Evolutionary conservation across 2,113 vertebrate genomes (phyloP).

Genomic region (Phainopepla nitens): DNA sequence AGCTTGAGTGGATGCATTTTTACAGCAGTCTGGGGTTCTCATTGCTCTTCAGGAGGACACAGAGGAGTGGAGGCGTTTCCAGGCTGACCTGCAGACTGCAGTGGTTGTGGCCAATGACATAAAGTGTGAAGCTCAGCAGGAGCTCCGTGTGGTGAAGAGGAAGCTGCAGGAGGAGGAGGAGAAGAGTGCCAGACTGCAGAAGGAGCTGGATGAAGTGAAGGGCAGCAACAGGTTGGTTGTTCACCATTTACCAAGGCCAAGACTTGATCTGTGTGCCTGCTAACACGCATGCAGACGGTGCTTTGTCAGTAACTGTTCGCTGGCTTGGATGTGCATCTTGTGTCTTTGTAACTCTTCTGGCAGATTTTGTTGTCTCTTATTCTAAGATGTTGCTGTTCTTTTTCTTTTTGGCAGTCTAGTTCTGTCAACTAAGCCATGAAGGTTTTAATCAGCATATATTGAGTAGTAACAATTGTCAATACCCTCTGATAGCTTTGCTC

Average conservation of each 20-base stretch:
- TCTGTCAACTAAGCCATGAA: neutral
- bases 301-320: slow-evolving; percentile 40
- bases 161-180: slow-evolving; percentile 92
- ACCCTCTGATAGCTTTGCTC: neutral
- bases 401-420: neutral
- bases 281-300: neutral
- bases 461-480: neutral
- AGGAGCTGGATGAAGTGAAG: slow-evolving; percentile 86
- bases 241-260: neutral
- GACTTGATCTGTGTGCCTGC: neutral
- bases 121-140: slow-evolving; percentile 96
- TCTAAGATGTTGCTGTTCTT: neutral
- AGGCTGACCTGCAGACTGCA: slow-evolving; percentile 95
- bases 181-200: slow-evolving; percentile 79
- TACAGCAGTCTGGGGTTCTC: neutral
- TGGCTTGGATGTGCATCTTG: neutral
- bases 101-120: slow-evolving; percentile 98
- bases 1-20: neutral
- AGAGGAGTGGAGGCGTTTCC: slow-evolving; percentile 94
- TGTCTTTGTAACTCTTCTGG: neutral
- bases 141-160: slow-evolving; percentile 85
- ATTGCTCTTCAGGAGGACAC: slow-evolving; percentile 82
- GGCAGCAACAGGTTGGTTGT: slow-evolving; percentile 81
- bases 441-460: neutral
- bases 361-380: neutral